Evolutionary conservation across 2,888 invertebrate species (phyloP).

Genomic region (Conops quadrifasciatus): DNA sequence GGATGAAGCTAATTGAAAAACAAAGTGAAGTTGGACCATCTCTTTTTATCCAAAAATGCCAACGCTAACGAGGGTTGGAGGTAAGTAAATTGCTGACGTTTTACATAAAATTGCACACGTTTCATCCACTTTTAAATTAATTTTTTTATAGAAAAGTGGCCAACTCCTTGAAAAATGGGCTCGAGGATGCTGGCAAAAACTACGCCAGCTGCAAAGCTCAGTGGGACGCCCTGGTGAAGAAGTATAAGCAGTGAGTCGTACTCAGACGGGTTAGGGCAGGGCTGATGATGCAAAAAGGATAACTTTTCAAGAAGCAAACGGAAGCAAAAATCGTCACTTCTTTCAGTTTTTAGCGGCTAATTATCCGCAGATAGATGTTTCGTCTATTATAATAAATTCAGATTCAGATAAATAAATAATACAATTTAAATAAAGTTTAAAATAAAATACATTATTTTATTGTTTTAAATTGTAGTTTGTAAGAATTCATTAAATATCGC

Average conservation of each 20-base stretch:
- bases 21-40: neutral
- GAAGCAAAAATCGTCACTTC: neutral
- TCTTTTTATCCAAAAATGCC: neutral
- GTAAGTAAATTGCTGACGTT: too few species aligned
- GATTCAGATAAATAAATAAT: too few species aligned
- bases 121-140: neutral
- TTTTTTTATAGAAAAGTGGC: neutral
- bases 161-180: too few species aligned
- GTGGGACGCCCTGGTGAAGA: neutral
- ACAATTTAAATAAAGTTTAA: too few species aligned
- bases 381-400: neutral
- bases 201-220: neutral
- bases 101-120: neutral
- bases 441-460: too few species aligned
- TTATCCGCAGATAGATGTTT: neutral
- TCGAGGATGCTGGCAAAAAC: neutral
- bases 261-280: neutral
- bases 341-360: neutral
- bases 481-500: neutral
- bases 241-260: neutral
- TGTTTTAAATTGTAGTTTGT: neutral
- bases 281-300: neutral
- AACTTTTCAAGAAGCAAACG: neutral
- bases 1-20: too few species aligned
- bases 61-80: neutral